Percentiles rank a stretch among this genome's conserved stretches.
phyloP scores from a whole-genome alignment of 2,888 invertebrate species.

The Tethea ocularis region DNA sequence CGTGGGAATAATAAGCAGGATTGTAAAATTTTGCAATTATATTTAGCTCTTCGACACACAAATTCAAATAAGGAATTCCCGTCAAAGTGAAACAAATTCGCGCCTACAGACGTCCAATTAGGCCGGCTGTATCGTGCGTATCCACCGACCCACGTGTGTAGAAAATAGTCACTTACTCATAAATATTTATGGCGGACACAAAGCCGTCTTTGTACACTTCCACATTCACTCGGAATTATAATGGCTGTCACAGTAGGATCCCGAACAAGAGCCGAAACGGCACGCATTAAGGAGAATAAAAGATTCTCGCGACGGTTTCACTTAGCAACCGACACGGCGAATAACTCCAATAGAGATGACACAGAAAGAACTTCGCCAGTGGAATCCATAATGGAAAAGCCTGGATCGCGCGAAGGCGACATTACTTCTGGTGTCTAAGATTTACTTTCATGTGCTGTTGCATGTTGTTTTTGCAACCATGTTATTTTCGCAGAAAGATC shows the following conservation, averaged over 20 bases:
- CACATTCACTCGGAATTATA: conserved; percentile 80
- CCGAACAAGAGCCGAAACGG: conserved; percentile 79
- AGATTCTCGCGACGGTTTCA: conserved; percentile 71
- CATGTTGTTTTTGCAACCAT: too few species aligned
- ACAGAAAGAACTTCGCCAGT: conserved; percentile 59
- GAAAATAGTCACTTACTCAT: conserved; percentile 79
- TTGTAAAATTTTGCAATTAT: conserved; percentile 38
- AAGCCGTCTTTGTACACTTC: conserved; percentile 77
- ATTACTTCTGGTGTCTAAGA: conserved; percentile 35
- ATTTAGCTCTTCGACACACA: conserved; percentile 37
- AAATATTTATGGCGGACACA: conserved; percentile 79
- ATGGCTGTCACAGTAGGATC: conserved; percentile 80
- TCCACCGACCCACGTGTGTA: conserved; percentile 76
- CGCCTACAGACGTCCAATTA: conserved; percentile 75
- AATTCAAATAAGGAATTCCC: conserved; percentile 55
- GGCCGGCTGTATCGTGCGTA: conserved; percentile 76
- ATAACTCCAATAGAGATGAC: conserved; percentile 66
- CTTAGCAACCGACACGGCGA: conserved; percentile 74
- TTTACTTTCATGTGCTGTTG: conserved; percentile 57
- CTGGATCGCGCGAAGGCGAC: conserved; percentile 34
- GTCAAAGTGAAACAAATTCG: conserved; percentile 70
- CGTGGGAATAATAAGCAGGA: conserved; percentile 30
- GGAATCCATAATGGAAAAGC: conserved; percentile 57
- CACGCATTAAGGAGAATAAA: conserved; percentile 76
- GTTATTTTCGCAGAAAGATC: too few species aligned